These are phyloP conservation scores for Spilosoma lubricipeda DNA, from an alignment of 2,888 invertebrate species.

Conservation along the genomic window DNA sequence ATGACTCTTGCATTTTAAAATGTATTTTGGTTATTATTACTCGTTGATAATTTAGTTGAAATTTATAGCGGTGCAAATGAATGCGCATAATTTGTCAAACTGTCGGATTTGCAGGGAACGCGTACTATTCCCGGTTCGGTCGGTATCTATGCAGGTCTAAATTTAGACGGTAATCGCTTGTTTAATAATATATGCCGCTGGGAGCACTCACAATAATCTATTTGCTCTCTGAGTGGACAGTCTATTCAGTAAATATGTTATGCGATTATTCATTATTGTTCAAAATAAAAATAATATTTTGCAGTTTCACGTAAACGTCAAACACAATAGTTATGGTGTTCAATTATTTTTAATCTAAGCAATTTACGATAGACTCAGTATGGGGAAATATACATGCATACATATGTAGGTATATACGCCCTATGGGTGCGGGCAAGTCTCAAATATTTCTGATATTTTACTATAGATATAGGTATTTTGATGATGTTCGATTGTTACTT, in stretches of 20 bases:
- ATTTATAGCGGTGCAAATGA: constrained; percentile 60
- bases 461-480: background rate
- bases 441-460: background rate
- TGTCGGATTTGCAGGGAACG: constrained; percentile 69
- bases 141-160: constrained; percentile 73
- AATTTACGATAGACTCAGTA: background rate
- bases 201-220: constrained; percentile 60
- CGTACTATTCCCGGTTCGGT: constrained; percentile 61
- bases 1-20: constrained; percentile 49
- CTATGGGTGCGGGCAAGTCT: background rate
- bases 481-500: background rate
- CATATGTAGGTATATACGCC: background rate
- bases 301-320: constrained; percentile 1
- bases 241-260: constrained; percentile 58
- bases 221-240: constrained; percentile 60
- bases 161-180: constrained; percentile 74
- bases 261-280: constrained; percentile 38
- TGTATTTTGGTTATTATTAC: constrained; percentile 37
- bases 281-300: constrained; percentile 14
- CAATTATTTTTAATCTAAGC: background rate
- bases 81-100: constrained; percentile 77
- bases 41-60: constrained; percentile 45
- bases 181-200: constrained; percentile 72
- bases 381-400: background rate
- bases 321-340: background rate